Evolutionary conservation across 2,797 vertebrate species (phyloP).

Genomic region (Thamnophis elegans): DNA sequence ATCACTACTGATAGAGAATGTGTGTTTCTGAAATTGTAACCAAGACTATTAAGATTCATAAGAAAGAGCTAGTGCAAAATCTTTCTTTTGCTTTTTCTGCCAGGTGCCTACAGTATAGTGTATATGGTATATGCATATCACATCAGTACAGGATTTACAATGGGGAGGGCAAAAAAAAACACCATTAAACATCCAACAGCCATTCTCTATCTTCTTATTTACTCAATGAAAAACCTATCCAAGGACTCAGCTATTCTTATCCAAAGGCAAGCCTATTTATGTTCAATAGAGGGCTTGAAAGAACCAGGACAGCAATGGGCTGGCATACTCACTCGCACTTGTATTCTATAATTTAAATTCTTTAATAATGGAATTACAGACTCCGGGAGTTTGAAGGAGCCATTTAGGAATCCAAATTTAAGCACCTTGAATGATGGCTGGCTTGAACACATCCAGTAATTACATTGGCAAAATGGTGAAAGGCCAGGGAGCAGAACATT

Average conservation of each 20-base stretch:
- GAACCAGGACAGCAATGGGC: background rate
- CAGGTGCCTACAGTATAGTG: background rate
- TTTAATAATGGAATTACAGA: background rate
- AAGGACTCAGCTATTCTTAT: background rate
- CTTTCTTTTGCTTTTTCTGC: background rate
- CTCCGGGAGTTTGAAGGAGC: background rate
- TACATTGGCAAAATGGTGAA: background rate
- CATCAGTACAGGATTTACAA: background rate
- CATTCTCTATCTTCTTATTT: background rate
- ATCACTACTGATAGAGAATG: background rate
- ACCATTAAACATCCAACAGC: background rate
- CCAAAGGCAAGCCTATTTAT: background rate
- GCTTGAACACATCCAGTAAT: background rate
- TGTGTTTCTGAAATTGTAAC: background rate
- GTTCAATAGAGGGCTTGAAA: background rate
- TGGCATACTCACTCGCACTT: background rate
- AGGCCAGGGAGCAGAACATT: background rate
- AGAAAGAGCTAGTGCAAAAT: background rate
- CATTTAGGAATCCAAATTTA: background rate
- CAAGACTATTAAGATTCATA: background rate
- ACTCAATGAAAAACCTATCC: background rate
- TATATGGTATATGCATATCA: background rate
- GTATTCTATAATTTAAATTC: background rate
- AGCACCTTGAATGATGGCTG: background rate
- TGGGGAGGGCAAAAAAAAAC: background rate